A percentile compares a stretch with the other conserved stretches of the same genome.
These are phyloP conservation scores for Drosophila dives DNA, from an alignment of 2,888 invertebrate species.

Conservation along the genomic window DNA sequence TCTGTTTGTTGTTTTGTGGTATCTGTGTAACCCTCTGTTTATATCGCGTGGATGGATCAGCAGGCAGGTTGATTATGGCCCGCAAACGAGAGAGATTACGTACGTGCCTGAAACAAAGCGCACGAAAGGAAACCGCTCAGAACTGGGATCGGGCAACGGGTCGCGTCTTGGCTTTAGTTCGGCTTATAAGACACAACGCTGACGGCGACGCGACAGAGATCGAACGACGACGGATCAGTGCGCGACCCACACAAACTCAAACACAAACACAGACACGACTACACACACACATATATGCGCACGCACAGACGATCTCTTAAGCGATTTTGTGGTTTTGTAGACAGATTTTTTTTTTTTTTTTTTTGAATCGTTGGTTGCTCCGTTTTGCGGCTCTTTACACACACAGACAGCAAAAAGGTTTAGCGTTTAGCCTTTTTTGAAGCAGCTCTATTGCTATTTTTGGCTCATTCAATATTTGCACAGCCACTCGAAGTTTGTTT, in stretches of 20 bases:
- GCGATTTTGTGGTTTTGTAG: slow-evolving; percentile 75
- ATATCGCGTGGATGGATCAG: slow-evolving; percentile 65
- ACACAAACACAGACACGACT: slow-evolving; percentile 25
- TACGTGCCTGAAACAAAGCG: slow-evolving; percentile 78
- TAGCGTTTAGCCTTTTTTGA: slow-evolving; percentile 41
- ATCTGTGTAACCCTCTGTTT: slow-evolving; percentile 57
- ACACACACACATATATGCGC: slow-evolving; percentile 31
- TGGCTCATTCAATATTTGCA: slow-evolving; percentile 41
- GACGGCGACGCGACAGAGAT: slow-evolving; percentile 56
- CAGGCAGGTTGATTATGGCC: slow-evolving; percentile 78
- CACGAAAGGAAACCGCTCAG: slow-evolving; percentile 59
- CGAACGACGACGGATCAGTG: slow-evolving; percentile 68
- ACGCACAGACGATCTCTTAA: slow-evolving; percentile 64
- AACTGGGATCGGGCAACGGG: slow-evolving; percentile 37
- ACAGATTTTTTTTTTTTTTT: slow-evolving; percentile 38
- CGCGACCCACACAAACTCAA: slow-evolving; percentile 56
- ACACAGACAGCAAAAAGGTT: slow-evolving; percentile 27
- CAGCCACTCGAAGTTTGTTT: slow-evolving; percentile 27
- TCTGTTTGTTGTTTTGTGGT: slow-evolving; percentile 22
- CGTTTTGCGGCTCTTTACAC: slow-evolving; percentile 21
- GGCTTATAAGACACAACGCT: slow-evolving; percentile 72
- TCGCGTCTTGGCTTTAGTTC: slow-evolving; percentile 63
- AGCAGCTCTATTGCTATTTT: slow-evolving; percentile 43
- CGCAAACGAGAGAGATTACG: slow-evolving; percentile 66
- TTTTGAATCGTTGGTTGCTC: slow-evolving; percentile 41